phyloP scores from a whole-genome alignment of 2,113 vertebrate genomes.

The Sebastes schlegelii region DNA sequence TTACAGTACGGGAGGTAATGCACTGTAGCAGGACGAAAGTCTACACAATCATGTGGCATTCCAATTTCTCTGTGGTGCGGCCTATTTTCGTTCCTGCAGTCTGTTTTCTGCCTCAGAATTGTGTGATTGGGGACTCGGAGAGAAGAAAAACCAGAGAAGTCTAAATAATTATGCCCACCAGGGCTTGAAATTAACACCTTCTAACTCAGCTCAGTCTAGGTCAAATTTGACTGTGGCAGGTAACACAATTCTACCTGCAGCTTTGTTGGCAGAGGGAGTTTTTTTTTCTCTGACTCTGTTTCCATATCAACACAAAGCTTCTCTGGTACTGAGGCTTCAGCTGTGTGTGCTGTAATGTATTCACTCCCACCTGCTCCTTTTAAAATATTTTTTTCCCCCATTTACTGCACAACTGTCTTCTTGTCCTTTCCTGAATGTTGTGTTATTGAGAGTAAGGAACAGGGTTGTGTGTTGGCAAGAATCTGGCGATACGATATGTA shows the following conservation, averaged over 20 bases:
- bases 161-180: slow-evolving; percentile 65
- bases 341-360: neutral
- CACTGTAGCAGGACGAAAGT: slow-evolving; percentile 8
- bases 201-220: slow-evolving; percentile 23
- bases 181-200: slow-evolving; percentile 70
- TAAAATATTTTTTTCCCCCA: neutral
- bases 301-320: slow-evolving; percentile 26
- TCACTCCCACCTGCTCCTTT: neutral
- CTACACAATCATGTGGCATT: slow-evolving; percentile 29
- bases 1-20: neutral
- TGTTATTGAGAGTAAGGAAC: neutral
- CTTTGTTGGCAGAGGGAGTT: neutral
- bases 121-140: slow-evolving; percentile 35
- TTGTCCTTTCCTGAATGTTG: slow-evolving; percentile 3
- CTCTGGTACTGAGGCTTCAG: neutral
- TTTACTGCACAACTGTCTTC: neutral
- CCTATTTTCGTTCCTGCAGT: slow-evolving; percentile 42
- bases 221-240: slow-evolving; percentile 42
- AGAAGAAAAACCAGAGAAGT: slow-evolving; percentile 48
- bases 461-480: no score
- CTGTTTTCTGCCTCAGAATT: slow-evolving; percentile 35
- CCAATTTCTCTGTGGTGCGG: slow-evolving; percentile 18
- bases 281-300: slow-evolving; percentile 8
- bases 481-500: no score
- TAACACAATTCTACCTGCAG: slow-evolving; percentile 43